Evolutionary conservation across 2,888 invertebrate genomes (phyloP).

Genomic region (Lathronympha strigana): DNA sequence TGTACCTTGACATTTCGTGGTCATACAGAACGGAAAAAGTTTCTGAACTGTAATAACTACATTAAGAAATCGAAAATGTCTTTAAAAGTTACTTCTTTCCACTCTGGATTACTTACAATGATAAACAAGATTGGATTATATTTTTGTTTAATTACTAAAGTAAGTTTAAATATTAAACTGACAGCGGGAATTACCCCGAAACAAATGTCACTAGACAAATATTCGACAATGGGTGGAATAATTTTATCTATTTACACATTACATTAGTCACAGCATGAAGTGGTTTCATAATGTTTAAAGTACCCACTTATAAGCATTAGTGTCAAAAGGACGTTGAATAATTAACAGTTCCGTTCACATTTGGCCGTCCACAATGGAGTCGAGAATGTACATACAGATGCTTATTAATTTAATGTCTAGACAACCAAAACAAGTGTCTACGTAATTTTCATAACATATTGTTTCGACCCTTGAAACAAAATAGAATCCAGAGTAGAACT

Average conservation of each 20-base stretch:
- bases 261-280: conserved; percentile 6
- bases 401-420: neutral
- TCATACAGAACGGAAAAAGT: no score
- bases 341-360: conserved; percentile 21
- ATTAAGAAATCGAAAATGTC: no score
- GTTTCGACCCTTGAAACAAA: no score
- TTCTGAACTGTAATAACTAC: no score
- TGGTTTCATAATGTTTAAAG: conserved; percentile 21
- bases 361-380: neutral
- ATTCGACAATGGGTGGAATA: neutral
- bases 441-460: no score
- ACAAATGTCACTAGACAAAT: neutral
- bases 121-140: no score
- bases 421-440: no score
- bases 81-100: no score
- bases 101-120: no score
- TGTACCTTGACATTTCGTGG: neutral
- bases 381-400: neutral
- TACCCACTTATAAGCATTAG: neutral
- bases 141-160: no score
- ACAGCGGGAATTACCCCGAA: neutral
- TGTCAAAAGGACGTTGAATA: conserved; percentile 19
- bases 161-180: no score
- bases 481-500: no score
- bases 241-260: neutral